Evolutionary conservation across 2,797 vertebrate species (phyloP), one percentile per base, ranked within the genome.

Genomic region (Lepidocolaptes lacrymiger): DNA sequence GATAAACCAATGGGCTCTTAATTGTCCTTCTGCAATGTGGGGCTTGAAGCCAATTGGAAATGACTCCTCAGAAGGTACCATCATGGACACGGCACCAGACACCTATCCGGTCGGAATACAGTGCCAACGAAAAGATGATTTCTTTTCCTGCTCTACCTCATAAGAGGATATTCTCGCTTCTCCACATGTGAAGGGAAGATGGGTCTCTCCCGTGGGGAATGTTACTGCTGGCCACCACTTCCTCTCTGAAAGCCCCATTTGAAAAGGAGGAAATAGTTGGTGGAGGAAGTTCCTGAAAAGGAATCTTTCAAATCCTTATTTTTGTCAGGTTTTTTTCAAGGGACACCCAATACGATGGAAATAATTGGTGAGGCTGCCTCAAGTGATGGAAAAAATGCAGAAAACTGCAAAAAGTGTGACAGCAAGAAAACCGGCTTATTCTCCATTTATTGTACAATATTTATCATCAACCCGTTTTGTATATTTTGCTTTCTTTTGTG

Each of bases 401-500:
- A 96, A 97, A 97, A 97, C 85, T 88, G 95, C 80, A 75, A 84
- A 91, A 97, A 93, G 94, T 91, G 96, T 95, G 93, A 97, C 91
- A 96, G 96, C 94, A 96, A 97, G 92, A 97, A 97, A 96, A 85
- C 85, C 3, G 2, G 76, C 78, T 93, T 95, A 91, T 96, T 97
- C 96, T 96, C 96, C 96, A 96, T 97, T 97, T 96, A 93, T 96
- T 95, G 93, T 96, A 96, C 95, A 97, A 96, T 98, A 97, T 97
- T 97, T 97, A 97, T 97, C 97, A 94, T 96, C 97, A 93, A 88
- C 89, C 79, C 93, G 48, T 96, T 97, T 97, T 98, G 97, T 97
- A 97, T 98, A 97, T 97, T 97, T 97, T 97, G 95, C 97, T 98
- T 97, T 97, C 96, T 97, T 97, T 97, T 97, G 95, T 97, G 96